Percentiles rank a stretch among this genome's conserved stretches.
These are phyloP conservation scores for Dipodomys merriami DNA, from an alignment of 2,113 vertebrate species.

Conservation along the genomic window DNA sequence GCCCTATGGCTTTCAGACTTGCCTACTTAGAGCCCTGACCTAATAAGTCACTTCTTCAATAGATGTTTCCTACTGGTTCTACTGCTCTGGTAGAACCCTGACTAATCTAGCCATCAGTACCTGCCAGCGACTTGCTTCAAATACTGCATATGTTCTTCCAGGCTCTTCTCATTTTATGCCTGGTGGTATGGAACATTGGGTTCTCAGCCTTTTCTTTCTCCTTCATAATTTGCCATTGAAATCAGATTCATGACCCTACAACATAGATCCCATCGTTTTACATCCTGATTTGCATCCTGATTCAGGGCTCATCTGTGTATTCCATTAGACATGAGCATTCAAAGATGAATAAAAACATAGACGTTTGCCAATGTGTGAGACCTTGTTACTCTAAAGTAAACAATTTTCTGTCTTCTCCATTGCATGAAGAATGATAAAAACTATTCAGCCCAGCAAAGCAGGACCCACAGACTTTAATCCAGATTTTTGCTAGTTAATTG, in stretches of 20 bases:
- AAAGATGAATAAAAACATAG: not conserved
- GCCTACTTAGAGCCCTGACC: not conserved
- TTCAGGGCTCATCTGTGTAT: not conserved
- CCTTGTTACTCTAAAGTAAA: too few species aligned
- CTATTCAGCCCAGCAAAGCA: not conserved
- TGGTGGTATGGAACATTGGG: too few species aligned
- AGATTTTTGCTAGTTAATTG: too few species aligned
- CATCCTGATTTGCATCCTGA: not conserved
- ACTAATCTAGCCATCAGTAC: not conserved
- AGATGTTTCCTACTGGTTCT: not conserved
- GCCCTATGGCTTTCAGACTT: not conserved
- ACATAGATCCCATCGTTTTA: not conserved
- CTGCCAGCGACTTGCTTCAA: not conserved
- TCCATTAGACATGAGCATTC: not conserved
- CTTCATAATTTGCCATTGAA: not conserved
- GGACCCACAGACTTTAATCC: not conserved
- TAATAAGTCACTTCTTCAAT: not conserved
- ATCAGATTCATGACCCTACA: not conserved
- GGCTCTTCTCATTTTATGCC: not conserved
- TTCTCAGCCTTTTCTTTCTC: not conserved
- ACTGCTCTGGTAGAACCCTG: not conserved
- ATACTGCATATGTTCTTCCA: not conserved
- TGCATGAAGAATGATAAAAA: not conserved
- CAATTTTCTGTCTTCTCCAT: not conserved
- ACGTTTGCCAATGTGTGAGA: not conserved